phyloP scores from a whole-genome alignment of 2,888 invertebrate genomes.

The Coremacera marginata region DNA sequence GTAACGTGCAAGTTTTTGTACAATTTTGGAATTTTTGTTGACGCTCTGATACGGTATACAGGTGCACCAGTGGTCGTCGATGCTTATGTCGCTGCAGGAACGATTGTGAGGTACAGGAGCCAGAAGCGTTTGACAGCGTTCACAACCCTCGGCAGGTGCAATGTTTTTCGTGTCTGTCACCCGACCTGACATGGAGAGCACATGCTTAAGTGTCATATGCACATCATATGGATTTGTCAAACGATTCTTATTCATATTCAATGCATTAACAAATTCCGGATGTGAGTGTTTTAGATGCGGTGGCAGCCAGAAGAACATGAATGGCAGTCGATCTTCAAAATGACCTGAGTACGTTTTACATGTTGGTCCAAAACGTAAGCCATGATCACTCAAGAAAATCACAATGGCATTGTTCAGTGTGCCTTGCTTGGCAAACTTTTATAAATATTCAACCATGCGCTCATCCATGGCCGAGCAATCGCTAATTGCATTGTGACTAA shows the following conservation, averaged over 20 bases:
- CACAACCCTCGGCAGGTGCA: slow-evolving; percentile 72
- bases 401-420: slow-evolving; percentile 77
- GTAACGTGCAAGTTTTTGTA: slow-evolving; percentile 70
- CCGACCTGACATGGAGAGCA: slow-evolving; percentile 72
- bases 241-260: slow-evolving; percentile 75
- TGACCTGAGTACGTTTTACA: slow-evolving; percentile 79
- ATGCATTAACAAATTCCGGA: slow-evolving; percentile 72
- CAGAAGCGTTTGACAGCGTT: slow-evolving; percentile 77
- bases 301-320: slow-evolving; percentile 79
- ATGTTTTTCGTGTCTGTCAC: slow-evolving; percentile 54
- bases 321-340: slow-evolving; percentile 83
- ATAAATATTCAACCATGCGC: slow-evolving; percentile 73
- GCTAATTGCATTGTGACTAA: slow-evolving; percentile 80
- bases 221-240: slow-evolving; percentile 83
- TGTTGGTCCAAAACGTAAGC: slow-evolving; percentile 81
- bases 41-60: slow-evolving; percentile 74
- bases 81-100: slow-evolving; percentile 77
- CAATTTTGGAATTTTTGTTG: slow-evolving; percentile 70
- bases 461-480: slow-evolving; percentile 77
- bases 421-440: slow-evolving; percentile 73
- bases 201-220: slow-evolving; percentile 78
- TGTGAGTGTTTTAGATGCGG: slow-evolving; percentile 72
- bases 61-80: slow-evolving; percentile 83
- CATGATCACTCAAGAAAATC: slow-evolving; percentile 84
- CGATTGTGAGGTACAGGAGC: slow-evolving; percentile 73